Evolutionary conservation across 2,888 invertebrate species (phyloP).

Genomic region (Teinopalpus imperialis): DNA sequence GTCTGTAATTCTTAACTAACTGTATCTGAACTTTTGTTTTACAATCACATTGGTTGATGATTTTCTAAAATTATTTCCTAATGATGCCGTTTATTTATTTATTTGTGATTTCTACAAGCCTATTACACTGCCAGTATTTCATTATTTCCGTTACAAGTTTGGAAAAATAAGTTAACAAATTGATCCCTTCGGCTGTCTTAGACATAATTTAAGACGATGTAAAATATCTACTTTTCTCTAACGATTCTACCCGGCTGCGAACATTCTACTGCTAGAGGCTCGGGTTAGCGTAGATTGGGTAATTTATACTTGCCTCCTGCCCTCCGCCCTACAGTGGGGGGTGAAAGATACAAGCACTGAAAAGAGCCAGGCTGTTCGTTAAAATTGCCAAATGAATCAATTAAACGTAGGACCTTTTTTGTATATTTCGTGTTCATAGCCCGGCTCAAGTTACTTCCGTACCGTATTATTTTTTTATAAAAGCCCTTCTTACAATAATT

Average conservation of each 20-base stretch:
- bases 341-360: constrained; percentile 58
- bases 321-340: constrained; percentile 45
- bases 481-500: no score
- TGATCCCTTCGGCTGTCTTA: constrained; percentile 57
- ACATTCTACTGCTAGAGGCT: constrained; percentile 74
- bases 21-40: no score
- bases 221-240: constrained; percentile 55
- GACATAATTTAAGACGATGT: constrained; percentile 64
- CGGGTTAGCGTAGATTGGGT: constrained; percentile 78
- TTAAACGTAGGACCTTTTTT: constrained; percentile 55
- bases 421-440: constrained; percentile 44
- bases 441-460: constrained; percentile 4
- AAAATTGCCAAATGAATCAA: constrained; percentile 75
- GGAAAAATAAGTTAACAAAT: constrained; percentile 37
- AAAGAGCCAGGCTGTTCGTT: constrained; percentile 65
- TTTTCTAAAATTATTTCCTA: no score
- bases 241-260: constrained; percentile 62
- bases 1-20: no score
- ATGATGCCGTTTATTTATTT: no score
- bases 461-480: neutral
- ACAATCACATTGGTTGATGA: no score
- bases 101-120: no score
- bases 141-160: constrained; percentile 14
- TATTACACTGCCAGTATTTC: neutral
- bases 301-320: constrained; percentile 76